Percentiles rank a stretch among this genome's conserved stretches.
phyloP scores from a whole-genome alignment of 2,113 vertebrate species.

The Planiliza haematocheilus region DNA sequence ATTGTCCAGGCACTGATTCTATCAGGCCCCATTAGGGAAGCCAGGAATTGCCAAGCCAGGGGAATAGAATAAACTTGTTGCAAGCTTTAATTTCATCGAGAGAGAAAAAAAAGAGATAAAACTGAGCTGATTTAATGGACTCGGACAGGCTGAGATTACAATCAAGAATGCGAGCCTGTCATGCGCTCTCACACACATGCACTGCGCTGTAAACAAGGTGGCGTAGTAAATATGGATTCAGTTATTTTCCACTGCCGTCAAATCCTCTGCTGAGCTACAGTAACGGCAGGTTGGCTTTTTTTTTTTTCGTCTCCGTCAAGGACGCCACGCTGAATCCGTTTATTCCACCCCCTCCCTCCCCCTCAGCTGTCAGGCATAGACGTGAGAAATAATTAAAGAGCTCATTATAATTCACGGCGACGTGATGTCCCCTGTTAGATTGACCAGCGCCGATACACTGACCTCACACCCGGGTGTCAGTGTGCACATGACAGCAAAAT shows the following conservation, averaged over 20 bases:
- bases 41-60: slow-evolving; percentile 44
- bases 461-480: slow-evolving; percentile 15
- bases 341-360: slow-evolving; percentile 17
- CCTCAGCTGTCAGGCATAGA: slow-evolving; percentile 59
- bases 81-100: slow-evolving; percentile 51
- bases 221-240: slow-evolving; percentile 14
- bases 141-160: slow-evolving; percentile 57
- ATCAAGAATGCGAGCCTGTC: slow-evolving; percentile 38
- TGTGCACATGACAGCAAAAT: slow-evolving; percentile 8
- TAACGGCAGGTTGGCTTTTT: no score
- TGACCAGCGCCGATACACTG: slow-evolving; percentile 17
- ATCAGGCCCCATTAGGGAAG: slow-evolving; percentile 60
- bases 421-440: slow-evolving; percentile 23
- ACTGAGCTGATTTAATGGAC: slow-evolving; percentile 56
- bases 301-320: not conserved
- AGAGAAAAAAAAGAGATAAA: slow-evolving; percentile 24
- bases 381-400: slow-evolving; percentile 56
- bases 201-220: slow-evolving; percentile 29
- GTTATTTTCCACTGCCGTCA: slow-evolving; percentile 6
- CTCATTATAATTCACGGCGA: slow-evolving; percentile 39
- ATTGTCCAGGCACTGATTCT: slow-evolving; percentile 68
- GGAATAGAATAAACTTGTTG: slow-evolving; percentile 55
- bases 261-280: not conserved
- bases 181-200: not conserved
- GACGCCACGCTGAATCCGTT: slow-evolving; percentile 40